Conservation (phyloP, 2,888 invertebrate genomes). For the Cylindroiulus punctatus region DNA sequence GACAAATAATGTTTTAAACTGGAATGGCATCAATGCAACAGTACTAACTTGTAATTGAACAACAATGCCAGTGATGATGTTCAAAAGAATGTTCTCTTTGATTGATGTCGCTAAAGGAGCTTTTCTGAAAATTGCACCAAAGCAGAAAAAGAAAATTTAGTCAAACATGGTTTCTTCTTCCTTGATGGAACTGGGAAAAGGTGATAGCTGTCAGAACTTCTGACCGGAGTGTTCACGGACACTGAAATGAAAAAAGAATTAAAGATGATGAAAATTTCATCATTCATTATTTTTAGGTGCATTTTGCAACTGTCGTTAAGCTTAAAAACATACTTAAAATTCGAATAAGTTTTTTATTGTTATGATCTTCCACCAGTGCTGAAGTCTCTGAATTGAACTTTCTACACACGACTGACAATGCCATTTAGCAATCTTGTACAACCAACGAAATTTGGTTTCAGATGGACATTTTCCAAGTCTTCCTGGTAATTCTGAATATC, state of each 20-base stretch:
- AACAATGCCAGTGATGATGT: conserved; percentile 15
- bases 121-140: neutral
- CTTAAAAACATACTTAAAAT: neutral
- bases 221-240: conserved; percentile 61
- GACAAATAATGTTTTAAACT: conserved; percentile 4
- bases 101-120: conserved; percentile 18
- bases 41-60: conserved; percentile 17
- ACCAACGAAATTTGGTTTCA: no score
- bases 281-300: no score
- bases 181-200: conserved; percentile 17
- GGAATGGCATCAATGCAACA: conserved; percentile 38
- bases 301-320: neutral
- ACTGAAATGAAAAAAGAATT: conserved; percentile 59
- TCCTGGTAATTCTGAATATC: no score
- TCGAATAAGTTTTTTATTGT: no score
- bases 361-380: no score
- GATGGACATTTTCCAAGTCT: no score
- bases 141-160: conserved; percentile 24
- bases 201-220: conserved; percentile 63
- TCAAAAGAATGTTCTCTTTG: conserved; percentile 21
- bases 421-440: no score
- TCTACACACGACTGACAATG: no score
- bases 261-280: neutral
- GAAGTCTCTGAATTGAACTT: no score
- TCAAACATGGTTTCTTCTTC: conserved; percentile 49